Evolutionary conservation across 2,888 invertebrate genomes (phyloP).

Genomic region (Melieria crassipennis): DNA sequence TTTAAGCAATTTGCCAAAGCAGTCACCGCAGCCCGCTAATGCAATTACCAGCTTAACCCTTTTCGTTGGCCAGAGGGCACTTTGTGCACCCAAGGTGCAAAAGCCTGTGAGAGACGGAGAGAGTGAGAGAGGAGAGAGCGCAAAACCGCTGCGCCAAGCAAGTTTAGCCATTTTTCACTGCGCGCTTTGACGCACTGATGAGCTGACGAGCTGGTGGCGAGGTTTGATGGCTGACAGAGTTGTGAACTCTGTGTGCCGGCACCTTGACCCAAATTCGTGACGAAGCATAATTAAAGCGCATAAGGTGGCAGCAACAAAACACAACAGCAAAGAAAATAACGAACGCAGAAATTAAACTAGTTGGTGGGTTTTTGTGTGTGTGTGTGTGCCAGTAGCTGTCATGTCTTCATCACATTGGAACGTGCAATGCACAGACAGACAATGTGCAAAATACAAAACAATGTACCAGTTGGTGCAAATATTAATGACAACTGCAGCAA

Average conservation of each 20-base stretch:
- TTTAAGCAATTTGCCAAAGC: no score
- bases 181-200: no score
- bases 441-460: neutral
- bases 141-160: no score
- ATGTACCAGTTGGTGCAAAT: slow-evolving; percentile 2
- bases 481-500: slow-evolving; percentile 12
- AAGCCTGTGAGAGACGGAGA: no score
- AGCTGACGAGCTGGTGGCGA: no score
- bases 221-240: neutral
- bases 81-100: no score
- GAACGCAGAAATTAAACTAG: neutral
- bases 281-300: slow-evolving; percentile 34
- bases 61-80: no score
- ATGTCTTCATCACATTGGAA: neutral
- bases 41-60: no score
- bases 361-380: neutral
- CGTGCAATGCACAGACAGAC: neutral
- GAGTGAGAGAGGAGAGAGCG: no score
- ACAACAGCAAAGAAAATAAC: neutral
- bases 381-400: neutral
- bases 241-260: slow-evolving; percentile 15
- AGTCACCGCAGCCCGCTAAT: no score
- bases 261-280: slow-evolving; percentile 35
- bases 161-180: no score
- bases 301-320: slow-evolving; percentile 21